Percentiles rank a stretch among this genome's conserved stretches.
Conservation (phyloP, 2,797 vertebrate species). For the Melanitta fusca region DNA sequence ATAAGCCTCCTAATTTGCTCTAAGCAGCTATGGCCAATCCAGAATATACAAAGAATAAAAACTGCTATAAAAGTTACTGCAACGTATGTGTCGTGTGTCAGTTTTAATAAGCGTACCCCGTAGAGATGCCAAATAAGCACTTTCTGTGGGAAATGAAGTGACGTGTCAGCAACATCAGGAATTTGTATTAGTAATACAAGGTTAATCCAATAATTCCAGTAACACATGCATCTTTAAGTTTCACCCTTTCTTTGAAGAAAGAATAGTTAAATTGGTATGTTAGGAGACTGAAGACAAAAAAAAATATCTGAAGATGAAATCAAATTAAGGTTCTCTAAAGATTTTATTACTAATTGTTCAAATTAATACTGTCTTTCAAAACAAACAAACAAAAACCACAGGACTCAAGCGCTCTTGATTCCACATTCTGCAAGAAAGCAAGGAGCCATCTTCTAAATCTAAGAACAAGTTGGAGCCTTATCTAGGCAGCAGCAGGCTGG, state of each 20-base stretch:
- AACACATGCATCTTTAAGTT: not conserved
- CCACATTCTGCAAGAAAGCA: not conserved
- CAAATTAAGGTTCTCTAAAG: not conserved
- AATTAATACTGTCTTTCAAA: not conserved
- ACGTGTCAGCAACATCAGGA: not conserved
- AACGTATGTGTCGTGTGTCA: fast-evolving
- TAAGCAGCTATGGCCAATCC: not conserved
- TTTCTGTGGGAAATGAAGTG: not conserved
- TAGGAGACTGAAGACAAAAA: not conserved
- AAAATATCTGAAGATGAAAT: not conserved
- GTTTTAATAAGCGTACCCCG: not conserved
- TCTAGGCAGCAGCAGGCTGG: not conserved
- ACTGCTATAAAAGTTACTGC: not conserved
- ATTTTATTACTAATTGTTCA: not conserved
- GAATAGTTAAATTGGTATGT: not conserved
- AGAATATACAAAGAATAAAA: not conserved
- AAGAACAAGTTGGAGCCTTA: not conserved
- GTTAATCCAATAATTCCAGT: not conserved
- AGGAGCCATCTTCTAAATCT: not conserved
- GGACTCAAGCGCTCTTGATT: not conserved
- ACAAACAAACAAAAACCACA: not conserved
- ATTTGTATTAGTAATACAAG: not conserved
- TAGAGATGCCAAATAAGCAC: not conserved
- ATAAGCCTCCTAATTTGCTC: not conserved
- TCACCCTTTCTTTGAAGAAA: not conserved